Percentiles rank a stretch among this genome's conserved stretches.
Evolutionary conservation across 2,113 vertebrate species (phyloP).

Genomic region (Hippocampus abdominalis): DNA sequence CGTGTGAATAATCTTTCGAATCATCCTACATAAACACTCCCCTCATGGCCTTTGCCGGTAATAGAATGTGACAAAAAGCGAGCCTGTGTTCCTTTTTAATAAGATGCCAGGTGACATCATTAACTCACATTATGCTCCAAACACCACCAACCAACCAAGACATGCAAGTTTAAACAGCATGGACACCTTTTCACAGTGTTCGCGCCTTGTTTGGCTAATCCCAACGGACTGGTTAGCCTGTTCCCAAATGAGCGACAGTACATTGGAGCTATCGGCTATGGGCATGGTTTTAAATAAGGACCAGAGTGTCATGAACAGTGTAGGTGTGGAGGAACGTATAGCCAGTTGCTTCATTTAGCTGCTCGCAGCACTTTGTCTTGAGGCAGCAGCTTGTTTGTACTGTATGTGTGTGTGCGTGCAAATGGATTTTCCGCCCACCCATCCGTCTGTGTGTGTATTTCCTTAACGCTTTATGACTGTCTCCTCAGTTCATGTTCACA

Average conservation of each 20-base stretch:
- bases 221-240: not conserved
- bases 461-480: not conserved
- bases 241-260: not conserved
- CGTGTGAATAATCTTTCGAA: not conserved
- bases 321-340: slow-evolving; percentile 11
- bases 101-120: slow-evolving; percentile 6
- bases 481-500: not conserved
- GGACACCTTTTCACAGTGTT: not conserved
- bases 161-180: slow-evolving; percentile 1
- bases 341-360: slow-evolving; percentile 42
- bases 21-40: not conserved
- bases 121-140: slow-evolving; percentile 1
- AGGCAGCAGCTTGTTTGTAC: slow-evolving; percentile 35
- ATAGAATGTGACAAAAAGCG: slow-evolving; percentile 2
- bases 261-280: not conserved
- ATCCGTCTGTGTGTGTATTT: not conserved
- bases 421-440: slow-evolving; percentile 3
- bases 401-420: not conserved
- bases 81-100: slow-evolving; percentile 4
- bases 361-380: slow-evolving; percentile 49
- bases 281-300: not conserved
- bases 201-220: not conserved
- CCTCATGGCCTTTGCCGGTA: not conserved
- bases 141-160: not conserved
- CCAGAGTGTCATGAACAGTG: not conserved